Evolutionary conservation across 2,113 vertebrate genomes (phyloP).

Genomic region (Turnix velox): DNA sequence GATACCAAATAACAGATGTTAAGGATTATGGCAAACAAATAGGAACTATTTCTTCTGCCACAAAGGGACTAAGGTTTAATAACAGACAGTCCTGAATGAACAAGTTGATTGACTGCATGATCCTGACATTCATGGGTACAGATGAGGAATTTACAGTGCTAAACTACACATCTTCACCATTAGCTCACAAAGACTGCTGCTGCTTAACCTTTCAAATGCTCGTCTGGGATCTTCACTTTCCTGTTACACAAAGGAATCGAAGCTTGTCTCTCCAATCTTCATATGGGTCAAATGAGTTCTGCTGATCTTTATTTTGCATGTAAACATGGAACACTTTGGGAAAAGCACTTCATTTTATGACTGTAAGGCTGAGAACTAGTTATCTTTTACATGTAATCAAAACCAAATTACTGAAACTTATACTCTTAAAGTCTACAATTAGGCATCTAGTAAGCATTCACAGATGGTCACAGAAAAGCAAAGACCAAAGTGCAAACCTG

Average conservation of each 20-base stretch:
- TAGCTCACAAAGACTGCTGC: not conserved
- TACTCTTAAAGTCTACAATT: not conserved
- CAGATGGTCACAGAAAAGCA: not conserved
- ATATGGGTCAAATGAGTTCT: not conserved
- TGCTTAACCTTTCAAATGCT: not conserved
- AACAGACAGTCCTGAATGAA: not conserved
- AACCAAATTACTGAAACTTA: not conserved
- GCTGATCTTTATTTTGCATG: not conserved
- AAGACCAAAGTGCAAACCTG: not conserved
- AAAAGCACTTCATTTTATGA: not conserved
- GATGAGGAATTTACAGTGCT: not conserved
- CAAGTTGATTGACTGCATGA: not conserved
- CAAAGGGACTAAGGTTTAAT: not conserved
- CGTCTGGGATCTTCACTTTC: not conserved
- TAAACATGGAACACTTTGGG: not conserved
- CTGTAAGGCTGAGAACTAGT: not conserved
- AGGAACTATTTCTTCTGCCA: not conserved
- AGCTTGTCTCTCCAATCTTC: not conserved
- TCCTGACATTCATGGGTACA: not conserved
- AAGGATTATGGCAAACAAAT: not conserved
- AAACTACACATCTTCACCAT: not conserved
- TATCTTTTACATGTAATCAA: not conserved
- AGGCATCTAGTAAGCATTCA: not conserved
- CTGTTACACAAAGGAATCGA: fast-evolving
- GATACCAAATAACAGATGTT: not conserved